These are phyloP conservation scores for Drosophila grimshawi DNA, from an alignment of 1,140 invertebrate species.

Conservation along the genomic window DNA sequence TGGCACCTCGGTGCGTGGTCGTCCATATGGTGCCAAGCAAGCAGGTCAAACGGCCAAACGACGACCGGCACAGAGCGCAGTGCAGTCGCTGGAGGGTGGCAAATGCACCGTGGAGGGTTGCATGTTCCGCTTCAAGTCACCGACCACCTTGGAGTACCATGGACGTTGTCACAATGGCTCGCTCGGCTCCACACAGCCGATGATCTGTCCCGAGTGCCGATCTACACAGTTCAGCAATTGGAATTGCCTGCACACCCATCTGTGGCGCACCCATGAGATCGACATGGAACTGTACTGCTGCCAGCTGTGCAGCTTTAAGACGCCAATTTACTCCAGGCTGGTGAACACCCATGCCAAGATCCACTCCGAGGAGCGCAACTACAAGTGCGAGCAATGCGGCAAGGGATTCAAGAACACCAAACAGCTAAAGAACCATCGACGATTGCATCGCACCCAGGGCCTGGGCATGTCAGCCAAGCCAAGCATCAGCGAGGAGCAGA, in stretches of 20 bases:
- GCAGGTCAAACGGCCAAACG: conserved; percentile 51
- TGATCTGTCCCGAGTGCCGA: conserved; percentile 89
- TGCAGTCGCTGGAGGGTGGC: conserved; percentile 43
- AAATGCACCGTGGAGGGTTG: conserved; percentile 79
- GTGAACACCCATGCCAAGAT: conserved; percentile 89
- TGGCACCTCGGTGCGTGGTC: conserved; percentile 71
- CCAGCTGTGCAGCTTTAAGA: conserved; percentile 88
- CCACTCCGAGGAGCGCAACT: conserved; percentile 88
- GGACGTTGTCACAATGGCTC: conserved; percentile 87
- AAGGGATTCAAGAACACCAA: conserved; percentile 91
- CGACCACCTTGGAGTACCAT: conserved; percentile 86
- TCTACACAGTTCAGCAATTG: conserved; percentile 85
- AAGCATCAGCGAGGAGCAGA: conserved; percentile 86
- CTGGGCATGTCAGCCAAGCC: conserved; percentile 84
- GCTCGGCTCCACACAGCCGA: conserved; percentile 81
- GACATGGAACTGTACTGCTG: conserved; percentile 91
- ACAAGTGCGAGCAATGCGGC: conserved; percentile 88
- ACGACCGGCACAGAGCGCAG: conserved; percentile 17
- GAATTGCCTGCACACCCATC: conserved; percentile 88
- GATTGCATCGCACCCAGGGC: conserved; percentile 85
- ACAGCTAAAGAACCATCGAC: conserved; percentile 89
- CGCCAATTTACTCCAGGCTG: conserved; percentile 87
- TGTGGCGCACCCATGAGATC: conserved; percentile 91
- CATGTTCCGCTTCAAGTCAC: conserved; percentile 78
- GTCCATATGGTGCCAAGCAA: conserved; percentile 78